Evolutionary conservation across 2,113 vertebrate genomes (phyloP).

Genomic region (Terrapene triunguis): DNA sequence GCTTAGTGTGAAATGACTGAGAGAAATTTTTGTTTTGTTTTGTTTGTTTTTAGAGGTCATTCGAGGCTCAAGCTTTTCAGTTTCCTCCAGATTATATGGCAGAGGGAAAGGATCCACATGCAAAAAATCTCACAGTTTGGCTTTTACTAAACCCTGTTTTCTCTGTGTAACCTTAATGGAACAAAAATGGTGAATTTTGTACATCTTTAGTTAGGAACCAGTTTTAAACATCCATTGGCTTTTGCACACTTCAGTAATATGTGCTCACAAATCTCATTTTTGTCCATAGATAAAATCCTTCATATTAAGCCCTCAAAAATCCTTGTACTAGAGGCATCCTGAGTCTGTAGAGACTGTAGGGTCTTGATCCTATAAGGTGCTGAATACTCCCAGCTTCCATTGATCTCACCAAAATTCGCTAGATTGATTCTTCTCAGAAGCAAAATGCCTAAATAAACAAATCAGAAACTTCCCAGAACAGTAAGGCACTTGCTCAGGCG

Average conservation of each 20-base stretch:
- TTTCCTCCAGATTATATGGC: background rate
- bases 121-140: background rate
- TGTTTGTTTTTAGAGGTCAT: background rate
- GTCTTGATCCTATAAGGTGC: background rate
- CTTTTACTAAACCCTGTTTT: background rate
- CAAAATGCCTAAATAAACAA: conserved; percentile 53
- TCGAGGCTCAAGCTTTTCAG: background rate
- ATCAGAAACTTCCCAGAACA: background rate
- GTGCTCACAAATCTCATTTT: background rate
- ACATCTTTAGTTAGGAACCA: background rate
- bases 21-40: background rate
- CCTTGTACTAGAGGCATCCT: background rate
- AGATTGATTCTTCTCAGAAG: conserved; percentile 14
- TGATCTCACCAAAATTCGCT: conserved; percentile 51
- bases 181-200: accelerated
- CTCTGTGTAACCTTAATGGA: background rate
- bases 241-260: background rate
- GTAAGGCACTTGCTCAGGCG: background rate
- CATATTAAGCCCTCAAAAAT: background rate
- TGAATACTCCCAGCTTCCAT: background rate
- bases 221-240: background rate
- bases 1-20: background rate
- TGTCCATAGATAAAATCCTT: background rate
- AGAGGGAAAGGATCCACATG: background rate
- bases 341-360: background rate